Conservation (phyloP, 2,797 vertebrate genomes). For the Loriculus beryllinus region DNA sequence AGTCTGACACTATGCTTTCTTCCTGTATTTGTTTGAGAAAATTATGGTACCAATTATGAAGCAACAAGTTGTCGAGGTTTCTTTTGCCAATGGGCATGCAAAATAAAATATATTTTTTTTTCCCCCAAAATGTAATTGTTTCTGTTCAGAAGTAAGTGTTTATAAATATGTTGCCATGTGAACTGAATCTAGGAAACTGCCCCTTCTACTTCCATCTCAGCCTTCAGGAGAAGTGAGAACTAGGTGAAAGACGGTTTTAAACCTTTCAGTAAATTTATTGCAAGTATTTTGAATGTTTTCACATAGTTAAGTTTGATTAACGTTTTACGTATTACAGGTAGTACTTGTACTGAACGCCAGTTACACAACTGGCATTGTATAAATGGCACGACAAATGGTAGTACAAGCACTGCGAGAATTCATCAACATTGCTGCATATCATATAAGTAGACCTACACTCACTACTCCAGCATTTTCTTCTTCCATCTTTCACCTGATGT, state of each 20-base stretch:
- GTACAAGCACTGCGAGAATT: background rate
- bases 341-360: background rate
- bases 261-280: background rate
- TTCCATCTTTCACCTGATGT: background rate
- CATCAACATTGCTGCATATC: background rate
- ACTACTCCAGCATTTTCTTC: background rate
- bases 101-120: background rate
- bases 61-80: background rate
- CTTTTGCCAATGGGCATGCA: background rate
- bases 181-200: conserved; percentile 13
- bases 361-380: background rate
- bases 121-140: background rate
- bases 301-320: background rate
- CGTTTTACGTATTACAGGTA: background rate
- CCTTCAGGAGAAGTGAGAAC: background rate
- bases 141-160: background rate
- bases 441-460: background rate
- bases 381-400: background rate
- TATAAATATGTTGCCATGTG: conserved; percentile 23
- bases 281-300: background rate
- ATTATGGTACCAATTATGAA: background rate
- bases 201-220: conserved; percentile 32
- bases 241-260: background rate
- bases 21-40: background rate
- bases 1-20: background rate